Conservation (phyloP, 2,888 invertebrate genomes). For the Ennomos fuscantarius region DNA sequence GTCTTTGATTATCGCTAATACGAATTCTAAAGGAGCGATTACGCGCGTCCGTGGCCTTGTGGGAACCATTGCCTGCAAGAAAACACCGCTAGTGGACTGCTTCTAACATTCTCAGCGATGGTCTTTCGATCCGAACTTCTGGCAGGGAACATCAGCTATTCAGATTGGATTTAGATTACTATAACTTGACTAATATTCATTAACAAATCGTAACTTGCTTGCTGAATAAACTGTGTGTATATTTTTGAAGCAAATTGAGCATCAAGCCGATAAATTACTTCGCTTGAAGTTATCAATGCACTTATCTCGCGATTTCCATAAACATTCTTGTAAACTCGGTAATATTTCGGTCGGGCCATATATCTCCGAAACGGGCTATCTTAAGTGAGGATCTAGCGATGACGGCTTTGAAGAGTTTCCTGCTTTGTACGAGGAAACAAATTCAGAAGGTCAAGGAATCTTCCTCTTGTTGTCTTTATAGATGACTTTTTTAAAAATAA, state of each 20-base stretch:
- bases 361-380: slow-evolving; percentile 40
- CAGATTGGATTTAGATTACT: slow-evolving; percentile 22
- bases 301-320: slow-evolving; percentile 40
- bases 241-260: slow-evolving; percentile 18
- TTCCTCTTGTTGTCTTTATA: slow-evolving; percentile 33
- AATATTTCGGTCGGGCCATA: slow-evolving; percentile 38
- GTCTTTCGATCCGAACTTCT: slow-evolving; percentile 1
- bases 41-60: slow-evolving; percentile 74
- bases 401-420: slow-evolving; percentile 32
- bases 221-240: neutral
- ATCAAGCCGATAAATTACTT: slow-evolving; percentile 20
- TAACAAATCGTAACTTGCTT: slow-evolving; percentile 1
- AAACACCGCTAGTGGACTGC: slow-evolving; percentile 74
- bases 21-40: slow-evolving; percentile 66
- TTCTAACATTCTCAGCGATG: neutral
- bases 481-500: slow-evolving; percentile 5
- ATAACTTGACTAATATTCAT: slow-evolving; percentile 39
- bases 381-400: slow-evolving; percentile 31
- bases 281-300: slow-evolving; percentile 38
- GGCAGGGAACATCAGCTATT: neutral
- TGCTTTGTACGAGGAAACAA: slow-evolving; percentile 34
- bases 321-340: slow-evolving; percentile 37
- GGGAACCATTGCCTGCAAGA: slow-evolving; percentile 62
- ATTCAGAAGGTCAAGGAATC: slow-evolving; percentile 34
- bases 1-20: slow-evolving; percentile 60